phyloP scores from a whole-genome alignment of 2,797 vertebrate species.

The Geotrypetes seraphini region DNA sequence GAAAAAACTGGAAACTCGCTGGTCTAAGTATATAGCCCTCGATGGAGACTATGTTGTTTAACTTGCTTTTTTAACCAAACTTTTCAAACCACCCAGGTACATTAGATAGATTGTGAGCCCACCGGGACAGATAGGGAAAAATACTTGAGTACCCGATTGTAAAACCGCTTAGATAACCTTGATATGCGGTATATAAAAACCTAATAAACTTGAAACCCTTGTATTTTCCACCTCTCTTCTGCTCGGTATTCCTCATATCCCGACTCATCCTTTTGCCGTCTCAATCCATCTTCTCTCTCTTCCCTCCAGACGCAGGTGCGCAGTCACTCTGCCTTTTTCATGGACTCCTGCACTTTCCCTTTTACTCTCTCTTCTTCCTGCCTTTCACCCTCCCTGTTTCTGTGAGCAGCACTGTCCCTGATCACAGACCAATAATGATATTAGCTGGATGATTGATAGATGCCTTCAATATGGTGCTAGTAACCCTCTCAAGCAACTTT shows the following conservation, averaged over 20 bases:
- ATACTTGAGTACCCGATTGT: no score
- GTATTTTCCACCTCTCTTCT: conserved; percentile 9
- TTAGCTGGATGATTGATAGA: conserved; percentile 39
- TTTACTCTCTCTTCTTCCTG: neutral
- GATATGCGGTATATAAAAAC: no score
- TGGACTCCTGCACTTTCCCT: neutral
- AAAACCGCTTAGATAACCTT: no score
- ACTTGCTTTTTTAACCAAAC: no score
- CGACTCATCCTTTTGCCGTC: neutral
- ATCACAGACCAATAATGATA: conserved; percentile 27
- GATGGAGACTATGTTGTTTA: no score
- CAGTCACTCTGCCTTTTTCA: neutral
- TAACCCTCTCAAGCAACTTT: conserved; percentile 36
- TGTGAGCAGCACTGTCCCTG: no score
- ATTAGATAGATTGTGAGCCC: no score
- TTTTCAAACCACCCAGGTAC: no score
- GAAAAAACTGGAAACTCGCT: no score
- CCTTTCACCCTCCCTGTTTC: conserved; percentile 14
- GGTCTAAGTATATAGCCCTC: no score
- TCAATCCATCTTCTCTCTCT: conserved; percentile 8
- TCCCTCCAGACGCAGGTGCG: conserved; percentile 2
- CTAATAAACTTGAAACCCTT: no score
- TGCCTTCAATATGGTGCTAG: conserved; percentile 44
- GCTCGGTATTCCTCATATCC: neutral
- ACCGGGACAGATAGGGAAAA: no score